Evolutionary conservation across 2,113 vertebrate species (phyloP).

Genomic region (Rissa tridactyla): DNA sequence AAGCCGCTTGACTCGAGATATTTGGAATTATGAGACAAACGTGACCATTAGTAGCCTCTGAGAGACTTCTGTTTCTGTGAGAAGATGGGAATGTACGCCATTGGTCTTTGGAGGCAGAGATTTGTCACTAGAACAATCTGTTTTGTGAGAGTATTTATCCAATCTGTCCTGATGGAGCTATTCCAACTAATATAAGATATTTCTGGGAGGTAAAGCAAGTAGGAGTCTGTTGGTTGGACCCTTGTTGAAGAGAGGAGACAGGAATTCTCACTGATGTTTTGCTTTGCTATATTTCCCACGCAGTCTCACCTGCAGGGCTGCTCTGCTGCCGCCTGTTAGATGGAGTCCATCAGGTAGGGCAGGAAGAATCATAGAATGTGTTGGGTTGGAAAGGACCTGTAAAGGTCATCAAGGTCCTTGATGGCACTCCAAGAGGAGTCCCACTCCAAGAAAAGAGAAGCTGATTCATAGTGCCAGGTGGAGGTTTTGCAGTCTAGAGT

Average conservation of each 20-base stretch:
- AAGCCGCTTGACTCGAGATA: not conserved
- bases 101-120: not conserved
- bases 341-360: not conserved
- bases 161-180: not conserved
- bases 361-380: not conserved
- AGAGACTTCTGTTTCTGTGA: not conserved
- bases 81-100: accelerated
- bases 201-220: not conserved
- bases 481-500: not conserved
- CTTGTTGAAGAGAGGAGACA: not conserved
- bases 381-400: too few species aligned
- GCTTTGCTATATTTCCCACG: not conserved
- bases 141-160: not conserved
- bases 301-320: not conserved
- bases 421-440: too few species aligned
- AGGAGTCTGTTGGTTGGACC: not conserved
- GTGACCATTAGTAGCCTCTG: not conserved
- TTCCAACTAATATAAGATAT: accelerated
- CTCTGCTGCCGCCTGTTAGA: not conserved
- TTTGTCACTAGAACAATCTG: accelerated
- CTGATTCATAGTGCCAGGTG: not conserved
- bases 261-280: not conserved
- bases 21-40: not conserved
- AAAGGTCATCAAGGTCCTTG: too few species aligned
- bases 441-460: not conserved